Conservation (phyloP, 1,140 invertebrate genomes). For the Daktulosphaira vitifoliae region DNA sequence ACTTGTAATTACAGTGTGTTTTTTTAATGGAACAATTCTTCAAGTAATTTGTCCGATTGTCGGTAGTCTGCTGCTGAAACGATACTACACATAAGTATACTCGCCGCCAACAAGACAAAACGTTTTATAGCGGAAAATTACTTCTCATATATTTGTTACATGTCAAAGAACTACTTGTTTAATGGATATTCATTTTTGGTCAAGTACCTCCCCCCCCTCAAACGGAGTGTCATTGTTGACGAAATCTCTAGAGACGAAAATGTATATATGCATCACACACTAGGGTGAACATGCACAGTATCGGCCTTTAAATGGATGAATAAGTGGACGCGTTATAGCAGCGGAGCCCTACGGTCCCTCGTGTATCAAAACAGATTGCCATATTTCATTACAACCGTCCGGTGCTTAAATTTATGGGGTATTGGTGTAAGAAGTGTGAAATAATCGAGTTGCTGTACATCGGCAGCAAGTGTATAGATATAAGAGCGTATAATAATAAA, state of each 20-base stretch:
- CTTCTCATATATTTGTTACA: background rate
- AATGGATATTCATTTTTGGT: slow-evolving; percentile 32
- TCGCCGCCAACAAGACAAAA: background rate
- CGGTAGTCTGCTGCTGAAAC: too few species aligned
- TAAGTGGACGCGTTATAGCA: slow-evolving; percentile 17
- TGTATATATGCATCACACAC: slow-evolving; percentile 1
- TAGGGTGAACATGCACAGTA: background rate
- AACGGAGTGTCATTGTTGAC: slow-evolving; percentile 19
- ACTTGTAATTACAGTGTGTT: too few species aligned
- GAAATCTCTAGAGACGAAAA: slow-evolving; percentile 31
- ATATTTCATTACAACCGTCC: slow-evolving; percentile 32
- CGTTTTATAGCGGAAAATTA: background rate
- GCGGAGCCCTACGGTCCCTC: background rate
- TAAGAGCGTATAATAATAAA: too few species aligned
- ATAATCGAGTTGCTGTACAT: slow-evolving; percentile 33
- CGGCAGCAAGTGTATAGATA: too few species aligned
- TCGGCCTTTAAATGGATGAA: slow-evolving; percentile 29
- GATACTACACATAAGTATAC: too few species aligned
- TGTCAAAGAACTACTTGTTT: slow-evolving; percentile 29
- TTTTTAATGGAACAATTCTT: too few species aligned
- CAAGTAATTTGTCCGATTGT: too few species aligned
- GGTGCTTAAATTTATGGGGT: slow-evolving; percentile 19
- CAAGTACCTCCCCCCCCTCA: slow-evolving; percentile 28
- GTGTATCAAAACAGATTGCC: slow-evolving; percentile 32
- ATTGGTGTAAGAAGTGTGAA: slow-evolving; percentile 24